phyloP scores from a whole-genome alignment of 2,797 vertebrate species.

The Pangasius sanitwongsei region DNA sequence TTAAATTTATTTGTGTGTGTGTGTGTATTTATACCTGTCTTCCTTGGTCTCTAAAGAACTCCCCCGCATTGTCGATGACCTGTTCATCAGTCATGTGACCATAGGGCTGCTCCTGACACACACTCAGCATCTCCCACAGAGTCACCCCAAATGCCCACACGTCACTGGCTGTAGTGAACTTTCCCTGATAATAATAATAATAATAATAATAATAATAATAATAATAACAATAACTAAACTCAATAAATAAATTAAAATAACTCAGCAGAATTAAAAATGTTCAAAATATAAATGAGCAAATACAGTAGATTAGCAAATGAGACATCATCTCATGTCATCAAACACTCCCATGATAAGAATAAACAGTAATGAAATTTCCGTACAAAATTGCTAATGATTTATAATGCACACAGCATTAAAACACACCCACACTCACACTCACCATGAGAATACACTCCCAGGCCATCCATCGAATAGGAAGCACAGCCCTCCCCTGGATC shows the following conservation, averaged over 20 bases:
- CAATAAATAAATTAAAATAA: neutral
- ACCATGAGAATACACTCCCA: slow-evolving; percentile 98
- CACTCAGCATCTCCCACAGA: slow-evolving; percentile 92
- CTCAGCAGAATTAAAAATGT: neutral
- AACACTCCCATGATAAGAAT: neutral
- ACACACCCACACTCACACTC: slow-evolving; percentile 21
- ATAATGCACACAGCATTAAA: neutral
- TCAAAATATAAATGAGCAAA: neutral
- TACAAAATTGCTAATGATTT: neutral
- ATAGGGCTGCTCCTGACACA: slow-evolving; percentile 94
- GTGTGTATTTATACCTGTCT: slow-evolving; percentile 78
- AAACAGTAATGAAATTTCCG: neutral
- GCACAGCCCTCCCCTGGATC: slow-evolving; percentile 89
- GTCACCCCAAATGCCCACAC: slow-evolving; percentile 97
- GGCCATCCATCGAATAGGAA: slow-evolving; percentile 97
- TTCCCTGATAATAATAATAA: slow-evolving; percentile 77
- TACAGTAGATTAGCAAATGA: neutral
- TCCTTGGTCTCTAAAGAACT: slow-evolving; percentile 92
- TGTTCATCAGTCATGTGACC: slow-evolving; percentile 89
- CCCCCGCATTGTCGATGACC: slow-evolving; percentile 93
- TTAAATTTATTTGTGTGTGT: neutral
- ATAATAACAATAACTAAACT: neutral
- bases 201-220: neutral
- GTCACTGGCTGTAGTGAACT: slow-evolving; percentile 92
- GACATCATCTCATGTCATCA: neutral